A percentile compares a stretch with the other conserved stretches of the same genome.
Conservation (phyloP, 2,113 vertebrate species). For the Sceloporus undulatus region DNA sequence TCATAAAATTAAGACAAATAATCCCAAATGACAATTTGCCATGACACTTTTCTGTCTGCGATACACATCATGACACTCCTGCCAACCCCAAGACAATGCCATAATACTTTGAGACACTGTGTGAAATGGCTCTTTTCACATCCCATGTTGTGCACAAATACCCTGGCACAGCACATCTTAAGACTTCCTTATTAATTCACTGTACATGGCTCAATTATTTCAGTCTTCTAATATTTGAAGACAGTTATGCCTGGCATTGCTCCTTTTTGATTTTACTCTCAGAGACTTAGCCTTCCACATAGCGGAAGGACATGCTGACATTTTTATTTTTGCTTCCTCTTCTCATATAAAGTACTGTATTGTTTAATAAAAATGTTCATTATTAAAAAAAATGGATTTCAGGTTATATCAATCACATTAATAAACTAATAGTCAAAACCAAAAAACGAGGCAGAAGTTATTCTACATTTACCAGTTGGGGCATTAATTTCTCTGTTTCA, state of each 20-base stretch:
- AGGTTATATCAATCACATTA: neutral
- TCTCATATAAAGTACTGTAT: neutral
- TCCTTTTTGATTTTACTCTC: neutral
- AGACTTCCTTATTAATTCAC: neutral
- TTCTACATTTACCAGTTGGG: neutral
- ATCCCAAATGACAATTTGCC: neutral
- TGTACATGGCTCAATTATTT: neutral
- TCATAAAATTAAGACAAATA: neutral
- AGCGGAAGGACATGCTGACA: neutral
- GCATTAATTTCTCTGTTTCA: neutral
- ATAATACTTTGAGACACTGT: neutral
- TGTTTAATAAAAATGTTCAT: neutral
- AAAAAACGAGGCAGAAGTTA: neutral
- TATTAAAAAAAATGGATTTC: neutral
- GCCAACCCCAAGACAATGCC: neutral
- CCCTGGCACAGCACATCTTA: neutral
- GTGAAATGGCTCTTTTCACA: neutral
- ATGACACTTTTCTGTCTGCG: neutral
- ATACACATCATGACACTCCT: neutral
- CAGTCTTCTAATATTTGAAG: too few species aligned
- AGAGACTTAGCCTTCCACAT: neutral
- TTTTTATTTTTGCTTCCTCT: neutral
- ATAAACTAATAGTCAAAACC: slow-evolving; percentile 5
- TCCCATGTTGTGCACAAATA: neutral
- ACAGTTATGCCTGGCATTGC: neutral